Evolutionary conservation across 2,113 vertebrate genomes (phyloP).

Genomic region (Onychostruthus taczanowskii): DNA sequence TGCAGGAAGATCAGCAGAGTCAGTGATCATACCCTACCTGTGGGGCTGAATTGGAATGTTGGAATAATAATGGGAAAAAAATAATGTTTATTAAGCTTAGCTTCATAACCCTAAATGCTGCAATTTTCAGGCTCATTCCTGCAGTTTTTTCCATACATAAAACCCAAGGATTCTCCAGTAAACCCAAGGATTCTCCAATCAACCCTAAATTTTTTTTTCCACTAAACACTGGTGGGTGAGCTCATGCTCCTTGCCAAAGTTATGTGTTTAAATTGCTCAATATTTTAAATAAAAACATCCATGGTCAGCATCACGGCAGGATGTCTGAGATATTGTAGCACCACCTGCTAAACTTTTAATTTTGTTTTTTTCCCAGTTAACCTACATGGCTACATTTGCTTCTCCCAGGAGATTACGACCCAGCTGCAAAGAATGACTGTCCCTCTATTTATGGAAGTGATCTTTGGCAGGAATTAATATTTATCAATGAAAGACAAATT

Average conservation of each 20-base stretch:
- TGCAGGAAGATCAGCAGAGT: background rate
- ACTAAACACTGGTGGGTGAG: background rate
- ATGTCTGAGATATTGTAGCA: background rate
- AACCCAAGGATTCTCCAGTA: background rate
- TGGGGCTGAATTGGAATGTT: background rate
- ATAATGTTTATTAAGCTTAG: background rate
- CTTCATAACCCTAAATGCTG: background rate
- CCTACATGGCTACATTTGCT: background rate
- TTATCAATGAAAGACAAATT: background rate
- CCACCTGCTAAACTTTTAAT: background rate
- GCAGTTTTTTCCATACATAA: accelerated
- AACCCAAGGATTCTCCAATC: background rate
- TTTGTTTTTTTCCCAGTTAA: background rate
- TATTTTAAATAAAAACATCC: background rate
- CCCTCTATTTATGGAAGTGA: background rate
- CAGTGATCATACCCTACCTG: background rate
- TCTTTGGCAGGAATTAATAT: background rate
- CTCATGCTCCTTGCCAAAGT: accelerated
- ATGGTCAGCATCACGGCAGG: background rate
- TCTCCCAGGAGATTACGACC: background rate
- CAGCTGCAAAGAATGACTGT: background rate
- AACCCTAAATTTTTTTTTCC: background rate
- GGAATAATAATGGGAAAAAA: background rate
- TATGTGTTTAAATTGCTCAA: background rate
- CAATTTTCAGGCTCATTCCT: background rate